Conservation (phyloP, 2,113 vertebrate genomes). For the Elephantulus edwardii region DNA sequence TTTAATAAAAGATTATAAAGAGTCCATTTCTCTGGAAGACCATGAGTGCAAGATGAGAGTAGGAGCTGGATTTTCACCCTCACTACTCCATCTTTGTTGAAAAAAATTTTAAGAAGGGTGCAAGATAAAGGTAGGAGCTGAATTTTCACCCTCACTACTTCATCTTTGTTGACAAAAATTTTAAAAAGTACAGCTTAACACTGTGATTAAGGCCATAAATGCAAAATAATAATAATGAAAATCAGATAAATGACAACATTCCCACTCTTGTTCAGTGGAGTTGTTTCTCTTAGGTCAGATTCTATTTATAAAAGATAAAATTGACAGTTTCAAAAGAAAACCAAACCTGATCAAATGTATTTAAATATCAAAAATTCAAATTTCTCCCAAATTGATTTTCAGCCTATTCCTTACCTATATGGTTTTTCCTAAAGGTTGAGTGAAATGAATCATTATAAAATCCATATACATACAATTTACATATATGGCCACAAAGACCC, state of each 20-base stretch:
- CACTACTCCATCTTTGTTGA: background rate
- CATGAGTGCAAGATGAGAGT: background rate
- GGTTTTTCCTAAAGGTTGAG: background rate
- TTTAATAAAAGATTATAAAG: background rate
- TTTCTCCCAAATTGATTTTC: constrained; percentile 38
- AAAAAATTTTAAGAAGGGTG: constrained; percentile 25
- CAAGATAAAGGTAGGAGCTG: too few relatives aligned
- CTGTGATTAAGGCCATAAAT: too few relatives aligned
- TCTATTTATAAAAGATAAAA: constrained; percentile 55
- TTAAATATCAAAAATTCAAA: constrained; percentile 49
- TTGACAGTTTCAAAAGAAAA: background rate
- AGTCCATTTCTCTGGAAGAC: background rate
- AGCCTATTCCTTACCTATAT: background rate
- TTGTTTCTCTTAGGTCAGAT: constrained; percentile 32
- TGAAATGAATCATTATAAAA: constrained; percentile 33
- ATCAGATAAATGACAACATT: background rate
- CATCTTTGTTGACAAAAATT: too few relatives aligned
- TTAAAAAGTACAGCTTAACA: too few relatives aligned
- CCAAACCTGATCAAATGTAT: background rate
- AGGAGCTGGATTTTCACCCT: background rate
- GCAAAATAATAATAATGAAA: too few relatives aligned
- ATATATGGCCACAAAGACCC: background rate
- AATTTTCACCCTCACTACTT: too few relatives aligned
- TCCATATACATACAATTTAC: background rate
- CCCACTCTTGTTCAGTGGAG: constrained; percentile 45